Percentiles rank a stretch among this genome's conserved stretches.
Evolutionary conservation across 2,797 vertebrate species (phyloP).

Genomic region (Lateolabrax maculatus): DNA sequence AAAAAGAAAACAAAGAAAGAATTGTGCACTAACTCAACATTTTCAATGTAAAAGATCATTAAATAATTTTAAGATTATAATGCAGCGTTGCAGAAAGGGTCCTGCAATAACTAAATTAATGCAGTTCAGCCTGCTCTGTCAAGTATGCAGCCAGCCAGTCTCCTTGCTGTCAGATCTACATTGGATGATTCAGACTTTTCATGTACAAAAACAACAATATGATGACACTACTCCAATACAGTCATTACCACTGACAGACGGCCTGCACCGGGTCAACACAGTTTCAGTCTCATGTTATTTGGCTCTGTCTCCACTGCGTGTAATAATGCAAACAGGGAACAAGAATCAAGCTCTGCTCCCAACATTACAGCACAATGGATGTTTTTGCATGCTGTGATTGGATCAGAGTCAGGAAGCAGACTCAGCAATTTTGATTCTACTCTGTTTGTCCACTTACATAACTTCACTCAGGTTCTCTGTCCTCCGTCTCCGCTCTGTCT

Average conservation of each 20-base stretch:
- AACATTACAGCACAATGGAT: conserved; percentile 37
- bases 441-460: conserved; percentile 54
- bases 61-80: neutral
- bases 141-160: neutral
- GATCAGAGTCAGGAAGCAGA: conserved; percentile 28
- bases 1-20: neutral
- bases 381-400: conserved; percentile 3
- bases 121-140: neutral
- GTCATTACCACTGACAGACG: neutral
- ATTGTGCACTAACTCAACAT: neutral
- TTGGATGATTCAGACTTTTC: conserved; percentile 14
- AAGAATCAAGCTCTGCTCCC: conserved; percentile 9
- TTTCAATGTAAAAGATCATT: neutral
- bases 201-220: conserved; percentile 4
- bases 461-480: conserved; percentile 44
- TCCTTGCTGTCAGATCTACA: neutral
- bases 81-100: neutral
- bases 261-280: neutral
- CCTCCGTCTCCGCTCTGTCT: conserved; percentile 24
- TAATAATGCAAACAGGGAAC: conserved; percentile 19
- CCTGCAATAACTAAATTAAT: neutral
- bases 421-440: conserved; percentile 52
- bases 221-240: conserved; percentile 6
- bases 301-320: neutral
- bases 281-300: neutral